Conservation (phyloP, 2,113 vertebrate genomes). For the Lepus timidus region DNA sequence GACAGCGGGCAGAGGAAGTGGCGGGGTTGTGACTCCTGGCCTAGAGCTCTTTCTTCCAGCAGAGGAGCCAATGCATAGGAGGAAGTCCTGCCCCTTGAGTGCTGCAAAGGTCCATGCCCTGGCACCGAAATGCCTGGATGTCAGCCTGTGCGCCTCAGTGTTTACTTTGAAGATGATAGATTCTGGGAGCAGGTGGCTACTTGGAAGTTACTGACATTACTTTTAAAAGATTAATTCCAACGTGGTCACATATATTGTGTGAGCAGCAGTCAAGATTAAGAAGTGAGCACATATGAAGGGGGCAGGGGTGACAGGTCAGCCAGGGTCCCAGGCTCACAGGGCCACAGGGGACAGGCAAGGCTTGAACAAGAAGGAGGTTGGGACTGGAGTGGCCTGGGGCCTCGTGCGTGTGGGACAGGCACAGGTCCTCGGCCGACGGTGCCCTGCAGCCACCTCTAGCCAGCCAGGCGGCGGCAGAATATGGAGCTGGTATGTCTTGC, state of each 20-base stretch:
- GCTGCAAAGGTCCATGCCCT: accelerated
- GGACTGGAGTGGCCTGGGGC: not conserved
- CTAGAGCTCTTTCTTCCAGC: not conserved
- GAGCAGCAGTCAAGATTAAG: not conserved
- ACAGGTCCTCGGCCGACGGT: too few relatives aligned
- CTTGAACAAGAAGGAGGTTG: too few relatives aligned
- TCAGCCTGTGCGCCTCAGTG: not conserved
- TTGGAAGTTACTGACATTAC: not conserved
- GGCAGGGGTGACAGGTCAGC: too few relatives aligned
- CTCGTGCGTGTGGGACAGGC: accelerated
- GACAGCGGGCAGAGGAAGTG: not conserved
- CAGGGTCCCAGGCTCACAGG: accelerated
- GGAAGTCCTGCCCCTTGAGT: not conserved
- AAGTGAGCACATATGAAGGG: not conserved
- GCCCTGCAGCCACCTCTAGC: not conserved
- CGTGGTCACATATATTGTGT: accelerated
- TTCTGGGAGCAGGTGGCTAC: not conserved
- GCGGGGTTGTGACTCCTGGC: not conserved
- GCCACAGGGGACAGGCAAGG: accelerated
- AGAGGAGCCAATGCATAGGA: not conserved
- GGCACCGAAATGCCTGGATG: too few relatives aligned
- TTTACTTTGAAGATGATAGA: not conserved
- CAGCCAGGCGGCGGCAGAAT: not conserved
- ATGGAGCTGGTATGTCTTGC: not conserved
- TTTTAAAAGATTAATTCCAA: too few relatives aligned